Evolutionary conservation across 2,797 vertebrate genomes (phyloP), one percentile per base, ranked within the genome.

Genomic region (Phrynocephalus forsythii): DNA sequence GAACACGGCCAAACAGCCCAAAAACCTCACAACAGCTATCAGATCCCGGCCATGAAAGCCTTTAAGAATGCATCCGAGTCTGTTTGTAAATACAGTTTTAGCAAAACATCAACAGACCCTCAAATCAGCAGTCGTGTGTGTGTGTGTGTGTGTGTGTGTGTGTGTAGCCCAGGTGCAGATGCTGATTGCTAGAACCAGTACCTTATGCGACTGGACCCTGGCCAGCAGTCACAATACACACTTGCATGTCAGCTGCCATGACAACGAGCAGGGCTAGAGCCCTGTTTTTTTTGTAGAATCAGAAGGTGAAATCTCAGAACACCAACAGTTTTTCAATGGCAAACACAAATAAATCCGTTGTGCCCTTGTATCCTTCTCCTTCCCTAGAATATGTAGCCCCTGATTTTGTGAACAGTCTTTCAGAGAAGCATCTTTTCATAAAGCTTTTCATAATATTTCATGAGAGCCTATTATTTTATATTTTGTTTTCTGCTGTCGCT

Each of bases 71-170:
- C 38, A 44, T 44, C 38, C 5, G 38, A 44, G 3, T 44, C 38
- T 28, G 22, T 88, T 83, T 72, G 56, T 38, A 79, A 50, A 84
- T 26, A 75, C 28, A 79, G 26, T 79, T 87, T 30, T 71, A 26
- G 50, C 75, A 44, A 67, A 83, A 83, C 22, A 8, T 33, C 77
- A 48, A 68, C 48, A 52, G 72, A 33, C 66, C 28, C 56, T 83
- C 63, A 82, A 7, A 66, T 15, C 38, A 38, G 8, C 28, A 30
- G 30, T 33, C 28, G 26, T 48, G 18, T 33, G 33, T 10, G 8
- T 83, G n/a, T n/a, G n/a, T n/a, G n/a, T n/a, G n/a, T n/a, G n/a
- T n/a, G n/a, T n/a, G n/a, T n/a, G n/a, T n/a, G 26, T 48, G 18
- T 33, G 33, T 10, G 8, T 83, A 56, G 30, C 30, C 28, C 60